Base-by-base conservation (phyloP, 1,140 invertebrate species). In the Orussus abietinus region DNA sequence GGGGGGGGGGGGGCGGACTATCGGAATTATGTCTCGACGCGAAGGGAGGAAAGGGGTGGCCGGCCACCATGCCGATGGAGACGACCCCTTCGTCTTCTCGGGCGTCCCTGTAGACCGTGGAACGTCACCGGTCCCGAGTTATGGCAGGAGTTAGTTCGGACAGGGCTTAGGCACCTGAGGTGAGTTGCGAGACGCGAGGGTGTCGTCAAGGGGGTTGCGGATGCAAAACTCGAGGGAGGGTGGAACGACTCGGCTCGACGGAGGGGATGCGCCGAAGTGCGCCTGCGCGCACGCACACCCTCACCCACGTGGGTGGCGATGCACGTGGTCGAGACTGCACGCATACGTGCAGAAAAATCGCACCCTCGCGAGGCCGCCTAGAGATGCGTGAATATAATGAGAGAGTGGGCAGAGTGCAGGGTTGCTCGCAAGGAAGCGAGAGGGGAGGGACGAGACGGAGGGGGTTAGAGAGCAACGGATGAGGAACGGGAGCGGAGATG, bases 341-440 rank as follows among this genome's bases (percentile, higher is more conserved):
- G 22, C n/a, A 25, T n/a, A n/a, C 22, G n/a, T n/a, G n/a, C 22
- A 36, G 11, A 19, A 11, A 36, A 19, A 17, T 36, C 18, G 18
- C 7, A 36, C 13, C 34, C 12, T 19, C 14, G 18, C 18, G 34
- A 14, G 12, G 18, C 10, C 34, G 34, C 14, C 40, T 45, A 32
- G 35, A 59, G 42, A 48, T 56, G 46, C 49, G 31, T 48, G 46
- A 57, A 47, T 55, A 48, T 55, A 59, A 60, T 52, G 51, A 60
- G 43, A 53, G 45, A 36, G 32, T 32, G 35, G 20, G 25, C 25
- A 21, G 41, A 10, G 42, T 43, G 6, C 13, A 32, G 45, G 42
- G 26, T 14, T 9, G 22, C 11, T 31, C 34, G 28, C 36, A 31
- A 18, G 31, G 30, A 35, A 22, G 37, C 22, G 38, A 19, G 44